Evolutionary conservation across 1,140 invertebrate genomes (phyloP).

Genomic region (Danaus melanippus): DNA sequence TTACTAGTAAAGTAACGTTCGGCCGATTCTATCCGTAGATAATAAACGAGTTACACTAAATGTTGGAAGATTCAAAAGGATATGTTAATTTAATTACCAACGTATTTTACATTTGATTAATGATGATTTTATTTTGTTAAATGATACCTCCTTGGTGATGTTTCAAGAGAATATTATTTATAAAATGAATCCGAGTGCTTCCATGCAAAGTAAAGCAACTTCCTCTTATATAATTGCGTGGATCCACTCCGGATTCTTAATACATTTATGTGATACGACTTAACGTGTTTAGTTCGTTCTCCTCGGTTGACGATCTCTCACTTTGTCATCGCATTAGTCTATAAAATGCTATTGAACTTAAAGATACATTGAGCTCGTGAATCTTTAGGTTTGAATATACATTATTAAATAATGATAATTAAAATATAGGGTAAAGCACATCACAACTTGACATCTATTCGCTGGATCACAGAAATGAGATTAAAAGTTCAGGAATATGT

Average conservation of each 20-base stretch:
- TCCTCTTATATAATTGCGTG: constrained; percentile 67
- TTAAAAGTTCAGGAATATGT: constrained; percentile 38
- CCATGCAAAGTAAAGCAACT: constrained; percentile 65
- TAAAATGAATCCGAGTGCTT: constrained; percentile 51
- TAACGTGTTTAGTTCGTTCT: too few species aligned
- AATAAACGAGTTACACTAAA: constrained; percentile 37
- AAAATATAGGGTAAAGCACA: constrained; percentile 63
- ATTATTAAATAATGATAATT: constrained; percentile 41
- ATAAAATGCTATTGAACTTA: constrained; percentile 46
- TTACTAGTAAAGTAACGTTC: constrained; percentile 68
- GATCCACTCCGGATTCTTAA: constrained; percentile 57
- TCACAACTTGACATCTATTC: constrained; percentile 69
- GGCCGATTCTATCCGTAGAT: constrained; percentile 56
- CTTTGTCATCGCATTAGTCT: constrained; percentile 41
- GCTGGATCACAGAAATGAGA: constrained; percentile 50
- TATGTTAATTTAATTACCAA: constrained; percentile 43
- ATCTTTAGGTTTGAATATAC: constrained; percentile 54
- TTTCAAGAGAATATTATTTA: constrained; percentile 15
- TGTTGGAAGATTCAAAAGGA: constrained; percentile 42
- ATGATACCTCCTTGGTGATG: constrained; percentile 28
- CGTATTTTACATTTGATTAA: constrained; percentile 28
- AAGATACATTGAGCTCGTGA: constrained; percentile 65
- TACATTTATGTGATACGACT: constrained; percentile 1
- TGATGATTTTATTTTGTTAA: constrained; percentile 30
- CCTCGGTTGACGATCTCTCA: constrained; percentile 22